Evolutionary conservation across 2,113 vertebrate species (phyloP).

Genomic region (Nanorana parkeri): DNA sequence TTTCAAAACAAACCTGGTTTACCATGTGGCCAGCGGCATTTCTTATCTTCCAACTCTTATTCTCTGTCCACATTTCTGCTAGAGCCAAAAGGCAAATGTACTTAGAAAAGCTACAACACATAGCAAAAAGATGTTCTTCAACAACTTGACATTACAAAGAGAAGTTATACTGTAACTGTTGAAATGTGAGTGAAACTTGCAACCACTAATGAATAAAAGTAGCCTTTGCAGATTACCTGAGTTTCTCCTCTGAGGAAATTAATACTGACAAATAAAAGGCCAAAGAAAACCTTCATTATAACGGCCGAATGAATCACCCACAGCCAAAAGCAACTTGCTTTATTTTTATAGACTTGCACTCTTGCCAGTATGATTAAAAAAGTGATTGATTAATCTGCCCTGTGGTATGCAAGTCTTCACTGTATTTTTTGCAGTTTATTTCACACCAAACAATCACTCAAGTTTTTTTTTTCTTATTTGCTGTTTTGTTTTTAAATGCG

Average conservation of each 20-base stretch:
- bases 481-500: conserved; percentile 31
- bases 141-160: neutral
- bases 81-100: neutral
- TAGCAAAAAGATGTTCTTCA: neutral
- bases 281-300: conserved; percentile 45
- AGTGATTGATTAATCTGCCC: conserved; percentile 49
- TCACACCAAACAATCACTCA: conserved; percentile 37
- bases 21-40: no score
- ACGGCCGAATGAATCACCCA: conserved; percentile 52
- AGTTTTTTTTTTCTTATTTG: conserved; percentile 9
- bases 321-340: conserved; percentile 53
- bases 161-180: conserved; percentile 2
- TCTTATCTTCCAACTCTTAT: no score
- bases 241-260: conserved; percentile 42
- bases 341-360: conserved; percentile 52
- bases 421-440: conserved; percentile 43
- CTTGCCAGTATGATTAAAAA: conserved; percentile 57
- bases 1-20: no score
- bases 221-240: conserved; percentile 46
- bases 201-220: conserved; percentile 50
- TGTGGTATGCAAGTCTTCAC: conserved; percentile 48
- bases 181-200: conserved; percentile 13
- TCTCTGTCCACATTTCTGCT: no score
- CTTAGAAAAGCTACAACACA: neutral
- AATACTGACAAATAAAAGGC: conserved; percentile 57